Evolutionary conservation across 1,140 invertebrate species (phyloP).

Genomic region (Phymastichus coffea): DNA sequence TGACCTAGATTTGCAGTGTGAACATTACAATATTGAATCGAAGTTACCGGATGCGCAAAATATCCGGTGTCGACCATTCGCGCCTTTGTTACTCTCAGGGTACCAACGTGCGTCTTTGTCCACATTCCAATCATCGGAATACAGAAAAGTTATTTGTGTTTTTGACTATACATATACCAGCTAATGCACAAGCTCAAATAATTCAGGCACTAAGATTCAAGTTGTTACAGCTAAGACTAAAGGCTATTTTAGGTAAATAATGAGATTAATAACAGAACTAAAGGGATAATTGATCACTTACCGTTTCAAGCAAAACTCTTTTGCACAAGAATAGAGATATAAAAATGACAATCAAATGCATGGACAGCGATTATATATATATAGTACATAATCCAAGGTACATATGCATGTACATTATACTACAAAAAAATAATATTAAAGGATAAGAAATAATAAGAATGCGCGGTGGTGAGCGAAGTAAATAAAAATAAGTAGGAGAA

Average conservation of each 20-base stretch:
- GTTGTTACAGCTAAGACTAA: neutral
- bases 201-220: too few species aligned
- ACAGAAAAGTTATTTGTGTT: too few species aligned
- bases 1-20: too few species aligned
- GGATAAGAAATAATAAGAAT: neutral
- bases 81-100: too few species aligned
- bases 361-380: constrained; percentile 4
- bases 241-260: neutral
- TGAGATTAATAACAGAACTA: neutral
- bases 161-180: too few species aligned
- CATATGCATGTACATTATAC: neutral
- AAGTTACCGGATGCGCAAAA: constrained; percentile 20
- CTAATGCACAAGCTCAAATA: too few species aligned
- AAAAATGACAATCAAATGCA: neutral
- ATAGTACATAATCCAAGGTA: too few species aligned
- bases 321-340: neutral
- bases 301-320: constrained; percentile 40
- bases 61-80: too few species aligned
- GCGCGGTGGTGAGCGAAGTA: constrained; percentile 13
- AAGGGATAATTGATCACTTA: constrained; percentile 40
- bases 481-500: constrained; percentile 37
- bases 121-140: too few species aligned
- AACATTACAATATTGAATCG: too few species aligned
- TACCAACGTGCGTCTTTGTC: too few species aligned
- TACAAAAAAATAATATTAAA: constrained; percentile 6